Base-by-base conservation (phyloP, 2,113 vertebrate genomes). In the Rhinoptilus africanus region DNA sequence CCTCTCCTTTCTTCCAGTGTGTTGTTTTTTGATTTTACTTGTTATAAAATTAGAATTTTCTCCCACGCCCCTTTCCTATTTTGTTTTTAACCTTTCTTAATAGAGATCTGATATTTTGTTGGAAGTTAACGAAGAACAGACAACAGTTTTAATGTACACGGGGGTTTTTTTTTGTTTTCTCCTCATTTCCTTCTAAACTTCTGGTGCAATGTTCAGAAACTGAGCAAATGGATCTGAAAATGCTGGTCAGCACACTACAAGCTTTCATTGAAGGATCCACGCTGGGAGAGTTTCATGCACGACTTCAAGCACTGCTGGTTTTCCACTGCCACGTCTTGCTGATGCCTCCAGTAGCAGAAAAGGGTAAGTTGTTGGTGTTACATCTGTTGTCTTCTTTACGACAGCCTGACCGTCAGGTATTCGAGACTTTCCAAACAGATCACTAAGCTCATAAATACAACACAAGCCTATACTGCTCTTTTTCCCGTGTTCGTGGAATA, bases 311-410 rank as follows among this genome's bases (percentile, higher is more conserved):
- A 95, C 96, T 99, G 17, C 97, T 99, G 62, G 98, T 98, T 97
- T 99, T 99, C 98, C 99, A 99, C 96, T 99, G 99, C 96, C 99
- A 99, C 74, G 97, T 99, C 37, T 96, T 99, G 62, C 93, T 99
- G 91, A 97, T 98, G 91, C 98, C 99, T 80, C 97, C 92, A 64
- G 98, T 97, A 69, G 97, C 98, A 79, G 98, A 98, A 94, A 99
- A 98, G 92, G 99, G 99, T 99, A 89, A 97, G 98, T n/a, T 87
- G 14, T 28, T 54, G 28, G 27, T 14, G 19, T 64, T 74, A 9
- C 5, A 1, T 28, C 4, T 59, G 23, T 66, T 60, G n/a, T 86
- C 48, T 11, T 35, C 39, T 91, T 48, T 59, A 17, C 37, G 57
- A 22, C 28, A 28, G 0, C 19, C 37, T 84, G 28, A 10, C 37